A percentile compares a stretch with the other conserved stretches of the same genome.
Evolutionary conservation across 2,888 invertebrate species (phyloP).

Genomic region (Xestia xanthographa): DNA sequence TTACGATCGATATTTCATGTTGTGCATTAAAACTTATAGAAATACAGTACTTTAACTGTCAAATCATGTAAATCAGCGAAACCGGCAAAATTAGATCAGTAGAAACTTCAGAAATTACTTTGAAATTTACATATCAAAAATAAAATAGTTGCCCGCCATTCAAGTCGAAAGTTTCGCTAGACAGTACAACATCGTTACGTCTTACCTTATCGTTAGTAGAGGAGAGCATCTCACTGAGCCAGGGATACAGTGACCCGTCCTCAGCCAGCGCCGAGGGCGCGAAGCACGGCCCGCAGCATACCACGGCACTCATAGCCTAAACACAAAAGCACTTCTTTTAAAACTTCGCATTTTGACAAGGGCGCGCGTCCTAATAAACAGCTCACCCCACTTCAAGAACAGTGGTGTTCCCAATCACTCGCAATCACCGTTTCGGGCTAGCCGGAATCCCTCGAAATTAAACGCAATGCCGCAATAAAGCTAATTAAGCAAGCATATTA

Average conservation of each 20-base stretch:
- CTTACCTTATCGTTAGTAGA: conserved; percentile 96
- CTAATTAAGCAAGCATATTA: too few relatives aligned
- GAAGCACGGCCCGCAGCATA: conserved; percentile 99
- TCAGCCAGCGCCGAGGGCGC: conserved; percentile 96
- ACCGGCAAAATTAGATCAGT: background rate
- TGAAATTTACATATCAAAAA: background rate
- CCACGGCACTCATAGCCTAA: conserved; percentile 98
- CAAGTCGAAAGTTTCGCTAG: background rate
- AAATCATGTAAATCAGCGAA: background rate
- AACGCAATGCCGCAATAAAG: conserved; percentile 16
- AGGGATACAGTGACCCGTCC: conserved; percentile 97
- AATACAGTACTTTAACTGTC: background rate
- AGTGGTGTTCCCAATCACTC: background rate
- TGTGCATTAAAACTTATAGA: background rate
- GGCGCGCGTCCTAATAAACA: background rate
- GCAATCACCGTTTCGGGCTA: background rate
- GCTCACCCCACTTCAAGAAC: background rate
- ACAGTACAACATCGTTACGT: background rate
- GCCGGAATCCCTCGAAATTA: background rate
- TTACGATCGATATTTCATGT: background rate
- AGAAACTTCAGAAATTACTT: background rate
- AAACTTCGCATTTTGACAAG: background rate
- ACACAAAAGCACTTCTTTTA: background rate
- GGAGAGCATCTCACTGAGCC: conserved; percentile 97
- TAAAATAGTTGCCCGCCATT: background rate